Percentiles rank a stretch among this genome's conserved stretches.
Conservation (phyloP, 2,797 vertebrate genomes). For the Craterocephalus amniculus region DNA sequence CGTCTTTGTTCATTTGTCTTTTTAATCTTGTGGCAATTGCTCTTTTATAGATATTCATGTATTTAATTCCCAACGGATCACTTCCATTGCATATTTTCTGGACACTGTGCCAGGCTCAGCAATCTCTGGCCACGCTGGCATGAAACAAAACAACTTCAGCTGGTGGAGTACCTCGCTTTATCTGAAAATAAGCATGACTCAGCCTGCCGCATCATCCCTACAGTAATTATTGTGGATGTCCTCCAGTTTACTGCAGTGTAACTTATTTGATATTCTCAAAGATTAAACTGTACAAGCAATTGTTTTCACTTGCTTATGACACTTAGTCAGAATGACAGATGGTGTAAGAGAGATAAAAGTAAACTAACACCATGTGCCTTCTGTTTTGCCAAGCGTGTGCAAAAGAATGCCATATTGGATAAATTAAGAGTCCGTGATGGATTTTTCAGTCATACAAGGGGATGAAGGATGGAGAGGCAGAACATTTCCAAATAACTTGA, state of each 20-base stretch:
- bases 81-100: background rate
- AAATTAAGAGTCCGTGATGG: conserved; percentile 36
- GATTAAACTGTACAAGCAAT: conserved; percentile 27
- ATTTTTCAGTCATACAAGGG: conserved; percentile 40
- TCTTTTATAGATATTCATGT: background rate
- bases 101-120: background rate
- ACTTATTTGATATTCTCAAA: conserved; percentile 17
- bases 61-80: background rate
- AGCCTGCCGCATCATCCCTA: background rate
- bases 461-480: conserved; percentile 26
- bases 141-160: background rate
- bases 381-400: conserved; percentile 16
- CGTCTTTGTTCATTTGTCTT: background rate
- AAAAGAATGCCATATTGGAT: conserved; percentile 50
- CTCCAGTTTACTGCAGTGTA: background rate
- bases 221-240: background rate
- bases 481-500: conserved; percentile 53
- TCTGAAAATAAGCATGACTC: conserved; percentile 10
- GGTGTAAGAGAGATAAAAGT: conserved; percentile 29
- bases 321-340: conserved; percentile 48
- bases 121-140: background rate
- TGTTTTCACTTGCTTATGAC: conserved; percentile 32
- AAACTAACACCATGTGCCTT: conserved; percentile 39
- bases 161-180: conserved; percentile 5
- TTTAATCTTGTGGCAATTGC: conserved; percentile 10